These are phyloP conservation scores for Oreotrochilus melanogaster DNA, from an alignment of 2,113 vertebrate species.

Conservation along the genomic window DNA sequence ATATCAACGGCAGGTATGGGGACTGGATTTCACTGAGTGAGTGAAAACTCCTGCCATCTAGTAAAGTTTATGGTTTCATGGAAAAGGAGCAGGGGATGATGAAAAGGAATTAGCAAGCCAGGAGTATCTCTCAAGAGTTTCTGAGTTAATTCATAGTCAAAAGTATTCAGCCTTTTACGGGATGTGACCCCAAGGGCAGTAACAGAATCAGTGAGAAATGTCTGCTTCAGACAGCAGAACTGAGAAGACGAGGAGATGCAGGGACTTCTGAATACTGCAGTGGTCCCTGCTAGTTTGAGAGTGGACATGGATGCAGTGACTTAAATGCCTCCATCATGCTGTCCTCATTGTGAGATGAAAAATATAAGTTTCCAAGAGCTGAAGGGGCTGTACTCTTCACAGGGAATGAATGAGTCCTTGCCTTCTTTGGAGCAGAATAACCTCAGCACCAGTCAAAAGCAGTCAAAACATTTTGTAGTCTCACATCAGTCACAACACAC, in stretches of 20 bases:
- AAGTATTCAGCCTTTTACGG: background rate
- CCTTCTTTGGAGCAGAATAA: background rate
- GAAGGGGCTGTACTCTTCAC: background rate
- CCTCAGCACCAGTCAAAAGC: background rate
- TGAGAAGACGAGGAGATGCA: background rate
- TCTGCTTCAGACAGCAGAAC: background rate
- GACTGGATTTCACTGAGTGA: background rate
- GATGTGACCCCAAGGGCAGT: background rate
- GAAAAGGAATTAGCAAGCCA: background rate
- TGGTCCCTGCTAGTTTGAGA: background rate
- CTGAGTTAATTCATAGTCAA: background rate
- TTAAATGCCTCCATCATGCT: background rate
- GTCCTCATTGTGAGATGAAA: background rate
- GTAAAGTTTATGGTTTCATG: background rate
- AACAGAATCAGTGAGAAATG: background rate
- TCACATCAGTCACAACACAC: background rate
- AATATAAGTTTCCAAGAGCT: background rate
- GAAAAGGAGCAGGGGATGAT: background rate
- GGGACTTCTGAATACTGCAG: background rate
- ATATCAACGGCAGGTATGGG: background rate
- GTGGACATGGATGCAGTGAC: background rate
- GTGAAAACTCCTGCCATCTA: background rate
- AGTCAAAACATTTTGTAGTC: background rate
- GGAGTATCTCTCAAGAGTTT: background rate
- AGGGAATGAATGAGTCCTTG: background rate